phyloP scores from a whole-genome alignment of 2,888 invertebrate genomes.

The Dryococelus australis region DNA sequence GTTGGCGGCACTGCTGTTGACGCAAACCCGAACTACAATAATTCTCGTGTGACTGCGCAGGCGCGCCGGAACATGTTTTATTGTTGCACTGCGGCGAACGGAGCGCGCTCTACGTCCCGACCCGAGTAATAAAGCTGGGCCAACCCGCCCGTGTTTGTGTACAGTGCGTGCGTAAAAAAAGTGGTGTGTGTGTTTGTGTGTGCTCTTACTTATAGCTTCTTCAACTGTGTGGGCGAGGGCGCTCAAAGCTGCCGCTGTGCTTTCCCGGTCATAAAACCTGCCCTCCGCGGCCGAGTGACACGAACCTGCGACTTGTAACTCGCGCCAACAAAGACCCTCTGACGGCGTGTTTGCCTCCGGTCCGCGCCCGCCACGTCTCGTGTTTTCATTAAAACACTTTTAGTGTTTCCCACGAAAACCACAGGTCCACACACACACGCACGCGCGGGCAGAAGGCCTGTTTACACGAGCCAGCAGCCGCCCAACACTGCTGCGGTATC shows the following conservation, averaged over 20 bases:
- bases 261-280: neutral
- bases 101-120: no score
- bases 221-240: no score
- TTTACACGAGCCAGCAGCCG: neutral
- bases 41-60: no score
- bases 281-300: neutral
- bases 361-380: no score
- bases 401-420: neutral
- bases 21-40: no score
- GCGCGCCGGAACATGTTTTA: no score
- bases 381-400: conserved; percentile 3
- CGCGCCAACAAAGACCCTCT: neutral
- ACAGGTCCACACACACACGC: neutral
- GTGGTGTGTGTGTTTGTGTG: neutral
- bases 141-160: neutral
- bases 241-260: neutral
- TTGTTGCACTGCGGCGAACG: no score
- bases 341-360: neutral
- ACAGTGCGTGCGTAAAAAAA: neutral
- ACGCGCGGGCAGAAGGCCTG: neutral
- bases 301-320: neutral
- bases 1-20: no score
- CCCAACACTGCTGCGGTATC: neutral
- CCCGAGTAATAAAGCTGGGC: neutral
- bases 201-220: no score